These are phyloP conservation scores for Elanoides forficatus DNA, from an alignment of 2,113 vertebrate species.

Conservation along the genomic window DNA sequence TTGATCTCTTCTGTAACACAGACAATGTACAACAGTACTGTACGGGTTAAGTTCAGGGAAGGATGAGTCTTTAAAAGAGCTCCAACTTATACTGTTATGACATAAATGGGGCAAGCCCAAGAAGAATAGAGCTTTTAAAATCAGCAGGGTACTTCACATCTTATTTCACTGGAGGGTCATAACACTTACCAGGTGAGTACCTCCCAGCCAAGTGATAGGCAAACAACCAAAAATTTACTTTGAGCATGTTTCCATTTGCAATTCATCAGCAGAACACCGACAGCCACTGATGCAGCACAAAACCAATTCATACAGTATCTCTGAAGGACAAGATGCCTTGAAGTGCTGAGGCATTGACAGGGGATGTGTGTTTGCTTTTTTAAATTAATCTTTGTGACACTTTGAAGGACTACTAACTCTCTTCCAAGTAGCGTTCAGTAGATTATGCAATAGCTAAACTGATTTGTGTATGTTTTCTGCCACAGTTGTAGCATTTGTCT, in stretches of 20 bases:
- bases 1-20: neutral
- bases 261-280: accelerated
- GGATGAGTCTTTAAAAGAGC: neutral
- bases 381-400: neutral
- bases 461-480: neutral
- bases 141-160: neutral
- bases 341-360: neutral
- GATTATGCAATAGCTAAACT: neutral
- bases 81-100: neutral
- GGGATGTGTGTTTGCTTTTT: neutral
- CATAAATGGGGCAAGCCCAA: neutral
- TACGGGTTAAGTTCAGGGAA: neutral
- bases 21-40: accelerated
- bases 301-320: neutral
- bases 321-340: neutral
- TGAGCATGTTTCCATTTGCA: neutral
- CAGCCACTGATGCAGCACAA: neutral
- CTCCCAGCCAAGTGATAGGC: neutral
- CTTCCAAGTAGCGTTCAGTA: neutral
- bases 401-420: neutral
- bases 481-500: neutral
- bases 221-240: neutral
- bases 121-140: neutral
- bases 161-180: neutral
- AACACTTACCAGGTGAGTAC: neutral